phyloP scores from a whole-genome alignment of 2,888 invertebrate genomes.

The Halictus quadricinctus region DNA sequence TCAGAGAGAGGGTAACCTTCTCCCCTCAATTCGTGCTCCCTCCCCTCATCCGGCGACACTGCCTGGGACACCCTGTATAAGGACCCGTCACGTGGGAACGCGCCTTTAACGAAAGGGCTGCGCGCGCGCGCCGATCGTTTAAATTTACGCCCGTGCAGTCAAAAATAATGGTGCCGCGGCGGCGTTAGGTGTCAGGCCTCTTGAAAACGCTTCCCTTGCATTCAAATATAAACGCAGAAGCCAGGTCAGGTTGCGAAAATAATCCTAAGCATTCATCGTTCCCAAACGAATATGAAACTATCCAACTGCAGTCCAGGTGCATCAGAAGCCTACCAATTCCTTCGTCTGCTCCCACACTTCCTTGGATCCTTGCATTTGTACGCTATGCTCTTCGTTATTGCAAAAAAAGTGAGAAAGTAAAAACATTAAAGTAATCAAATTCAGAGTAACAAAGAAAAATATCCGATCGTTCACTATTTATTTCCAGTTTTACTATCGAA shows the following conservation, averaged over 20 bases:
- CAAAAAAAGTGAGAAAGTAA: neutral
- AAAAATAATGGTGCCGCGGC: conserved; percentile 58
- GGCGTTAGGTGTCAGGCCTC: conserved; percentile 41
- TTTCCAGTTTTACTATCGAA: too few species aligned
- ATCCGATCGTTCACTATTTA: too few species aligned
- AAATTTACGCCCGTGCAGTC: conserved; percentile 53
- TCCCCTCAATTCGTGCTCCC: too few species aligned
- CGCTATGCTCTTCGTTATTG: neutral
- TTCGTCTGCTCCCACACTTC: neutral
- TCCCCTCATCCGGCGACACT: too few species aligned
- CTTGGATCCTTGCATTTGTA: neutral
- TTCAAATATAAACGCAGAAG: conserved; percentile 69
- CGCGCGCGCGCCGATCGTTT: conserved; percentile 26
- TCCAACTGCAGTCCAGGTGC: conserved; percentile 7
- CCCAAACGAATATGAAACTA: conserved; percentile 54
- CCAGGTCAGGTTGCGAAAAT: conserved; percentile 76
- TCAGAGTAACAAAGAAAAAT: neutral
- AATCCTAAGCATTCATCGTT: conserved; percentile 70
- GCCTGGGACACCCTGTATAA: neutral
- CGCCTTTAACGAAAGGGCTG: neutral
- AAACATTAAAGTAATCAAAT: neutral
- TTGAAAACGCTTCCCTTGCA: conserved; percentile 56
- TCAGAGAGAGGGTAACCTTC: too few species aligned
- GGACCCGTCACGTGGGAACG: neutral
- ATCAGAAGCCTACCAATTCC: conserved; percentile 21